A percentile compares a stretch with the other conserved stretches of the same genome.
Conservation (phyloP, 1,140 invertebrate genomes). For the Lepidurus couesii region DNA sequence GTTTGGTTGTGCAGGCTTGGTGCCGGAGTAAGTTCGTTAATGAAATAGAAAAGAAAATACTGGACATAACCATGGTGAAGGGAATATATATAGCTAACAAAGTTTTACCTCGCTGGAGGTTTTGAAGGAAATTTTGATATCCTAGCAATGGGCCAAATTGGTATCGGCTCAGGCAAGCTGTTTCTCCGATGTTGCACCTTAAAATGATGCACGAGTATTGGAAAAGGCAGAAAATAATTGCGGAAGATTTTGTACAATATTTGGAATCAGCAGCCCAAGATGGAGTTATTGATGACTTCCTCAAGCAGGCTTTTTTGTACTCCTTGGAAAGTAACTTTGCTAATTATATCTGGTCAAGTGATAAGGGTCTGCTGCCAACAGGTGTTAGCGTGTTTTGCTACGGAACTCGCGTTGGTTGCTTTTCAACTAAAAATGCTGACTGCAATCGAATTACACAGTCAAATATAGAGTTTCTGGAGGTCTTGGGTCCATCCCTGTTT, state of each 20-base stretch:
- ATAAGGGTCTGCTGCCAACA: neutral
- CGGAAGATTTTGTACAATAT: constrained; percentile 26
- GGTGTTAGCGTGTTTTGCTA: constrained; percentile 31
- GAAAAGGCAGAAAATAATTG: constrained; percentile 26
- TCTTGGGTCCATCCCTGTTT: constrained; percentile 27
- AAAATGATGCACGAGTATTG: constrained; percentile 27
- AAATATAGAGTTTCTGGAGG: constrained; percentile 28
- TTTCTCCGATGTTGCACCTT: constrained; percentile 11
- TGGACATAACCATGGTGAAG: neutral
- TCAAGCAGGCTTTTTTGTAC: constrained; percentile 30
- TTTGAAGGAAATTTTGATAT: neutral
- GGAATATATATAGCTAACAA: neutral
- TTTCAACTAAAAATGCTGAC: constrained; percentile 23
- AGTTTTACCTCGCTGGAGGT: neutral
- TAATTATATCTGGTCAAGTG: neutral
- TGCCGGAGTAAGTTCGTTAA: constrained; percentile 28
- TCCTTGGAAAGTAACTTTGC: constrained; percentile 29
- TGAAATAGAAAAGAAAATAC: neutral
- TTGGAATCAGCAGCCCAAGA: neutral
- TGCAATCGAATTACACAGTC: constrained; percentile 1
- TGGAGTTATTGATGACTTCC: constrained; percentile 28
- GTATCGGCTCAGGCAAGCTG: constrained; percentile 25
- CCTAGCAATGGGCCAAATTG: constrained; percentile 32
- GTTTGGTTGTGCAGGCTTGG: constrained; percentile 25
- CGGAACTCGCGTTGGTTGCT: constrained; percentile 25